Percentiles rank a stretch among this genome's conserved stretches.
These are phyloP conservation scores for Sylvia atricapilla DNA, from an alignment of 2,113 vertebrate genomes.

Conservation along the genomic window DNA sequence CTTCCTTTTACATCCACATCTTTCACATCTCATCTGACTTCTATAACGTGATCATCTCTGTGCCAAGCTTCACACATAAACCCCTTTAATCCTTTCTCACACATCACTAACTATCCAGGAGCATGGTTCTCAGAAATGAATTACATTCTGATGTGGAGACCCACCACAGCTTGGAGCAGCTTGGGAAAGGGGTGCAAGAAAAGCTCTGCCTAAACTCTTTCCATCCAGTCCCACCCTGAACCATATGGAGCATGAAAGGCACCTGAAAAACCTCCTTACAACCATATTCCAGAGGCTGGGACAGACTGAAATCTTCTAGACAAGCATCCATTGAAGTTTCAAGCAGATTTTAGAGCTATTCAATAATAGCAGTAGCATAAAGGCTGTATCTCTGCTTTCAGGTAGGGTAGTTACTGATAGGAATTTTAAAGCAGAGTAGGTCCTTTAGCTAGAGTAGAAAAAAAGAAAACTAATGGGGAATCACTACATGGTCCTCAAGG, in stretches of 20 bases:
- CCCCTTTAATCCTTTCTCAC: background rate
- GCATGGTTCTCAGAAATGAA: background rate
- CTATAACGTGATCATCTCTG: background rate
- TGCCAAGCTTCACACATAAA: background rate
- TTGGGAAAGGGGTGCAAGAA: background rate
- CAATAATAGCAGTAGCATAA: background rate
- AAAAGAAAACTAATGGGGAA: background rate
- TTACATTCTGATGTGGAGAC: background rate
- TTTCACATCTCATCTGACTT: background rate
- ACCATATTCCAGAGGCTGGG: background rate
- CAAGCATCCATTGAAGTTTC: background rate
- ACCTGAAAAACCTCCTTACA: background rate
- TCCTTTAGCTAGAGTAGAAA: background rate
- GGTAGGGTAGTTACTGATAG: background rate
- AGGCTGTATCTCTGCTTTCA: background rate
- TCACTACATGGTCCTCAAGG: background rate
- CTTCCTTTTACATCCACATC: conserved; percentile 16
- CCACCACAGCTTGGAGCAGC: background rate
- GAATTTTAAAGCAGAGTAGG: background rate
- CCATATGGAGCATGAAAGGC: background rate
- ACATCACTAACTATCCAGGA: background rate
- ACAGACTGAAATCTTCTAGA: background rate
- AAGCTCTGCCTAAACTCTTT: background rate
- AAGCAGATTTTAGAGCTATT: background rate
- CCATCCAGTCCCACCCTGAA: background rate